Evolutionary conservation across 2,888 invertebrate genomes (phyloP), one percentile per base, ranked within the genome.

Genomic region (Aspidiotus rigidus): DNA sequence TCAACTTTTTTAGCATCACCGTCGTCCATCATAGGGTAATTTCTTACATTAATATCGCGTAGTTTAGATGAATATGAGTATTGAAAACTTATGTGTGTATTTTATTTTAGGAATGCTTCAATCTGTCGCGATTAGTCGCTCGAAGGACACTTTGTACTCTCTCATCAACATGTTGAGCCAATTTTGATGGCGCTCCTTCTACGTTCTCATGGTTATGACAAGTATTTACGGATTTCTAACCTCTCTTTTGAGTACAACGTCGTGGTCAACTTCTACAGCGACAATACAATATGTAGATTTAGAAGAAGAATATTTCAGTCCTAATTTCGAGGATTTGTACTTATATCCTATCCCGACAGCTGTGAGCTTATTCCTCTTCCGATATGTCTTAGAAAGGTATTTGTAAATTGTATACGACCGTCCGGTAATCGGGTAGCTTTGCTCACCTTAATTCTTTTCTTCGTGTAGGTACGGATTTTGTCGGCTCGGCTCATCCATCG

Each of bases 201-300:
- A 28, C 28, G 5, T 28, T 49, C 49, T 11, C 49, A 11, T n/a
- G 49, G 49, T 49, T 49, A 49, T 49, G 49, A 13, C n/a, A 11
- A 49, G 49, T 49, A 80, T 72, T 78, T 80, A 49, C 10, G 49
- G n/a, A 49, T 13, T n/a, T 49, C 15, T 41, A 41, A 15, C 64
- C 15, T 40, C 11, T 74, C 89, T 91, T 79, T 93, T 92, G 95
- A 85, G 86, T 77, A 88, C 91, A 77, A 80, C 84, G 78, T 82
- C 95, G 77, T 96, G 96, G 96, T 83, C 96, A 76, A 95, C 95
- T 75, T 90, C 90, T 74, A 93, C 93, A 79, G 85, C 85, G 71
- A 90, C 91, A 74, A 96, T 96, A 96, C 83, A 84, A 69, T 89
- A 93, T 77, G 84, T 95, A 69, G 83, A 86, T 74, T 90, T 92